Evolutionary conservation across 2,888 invertebrate genomes (phyloP).

Genomic region (Creontiades dilutus): DNA sequence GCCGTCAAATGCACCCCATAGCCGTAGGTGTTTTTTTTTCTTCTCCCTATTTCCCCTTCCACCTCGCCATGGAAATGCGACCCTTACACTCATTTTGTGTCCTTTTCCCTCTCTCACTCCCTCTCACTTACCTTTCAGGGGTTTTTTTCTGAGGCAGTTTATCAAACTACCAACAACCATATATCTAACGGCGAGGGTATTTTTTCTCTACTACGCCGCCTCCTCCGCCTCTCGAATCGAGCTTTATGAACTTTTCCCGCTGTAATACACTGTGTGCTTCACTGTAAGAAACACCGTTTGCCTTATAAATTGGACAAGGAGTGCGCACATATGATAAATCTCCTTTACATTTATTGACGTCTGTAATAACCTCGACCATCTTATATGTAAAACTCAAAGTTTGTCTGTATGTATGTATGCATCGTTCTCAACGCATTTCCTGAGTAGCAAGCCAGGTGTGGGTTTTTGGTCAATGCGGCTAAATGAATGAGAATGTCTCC

Average conservation of each 20-base stretch:
- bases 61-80: not conserved
- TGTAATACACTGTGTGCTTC: not conserved
- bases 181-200: conserved; percentile 29
- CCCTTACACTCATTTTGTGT: conserved; percentile 19
- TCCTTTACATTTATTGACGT: no score
- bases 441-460: no score
- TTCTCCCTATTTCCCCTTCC: not conserved
- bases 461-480: no score
- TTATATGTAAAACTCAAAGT: no score
- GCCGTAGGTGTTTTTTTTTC: not conserved
- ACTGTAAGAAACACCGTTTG: no score
- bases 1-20: not conserved
- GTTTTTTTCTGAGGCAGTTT: conserved; percentile 31
- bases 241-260: conserved; percentile 6
- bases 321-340: no score
- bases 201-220: not conserved
- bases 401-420: no score
- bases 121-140: conserved; percentile 11
- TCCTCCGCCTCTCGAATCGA: conserved; percentile 23
- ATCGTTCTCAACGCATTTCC: no score
- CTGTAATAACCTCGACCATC: no score
- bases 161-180: conserved; percentile 60
- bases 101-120: not conserved
- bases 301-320: no score
- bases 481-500: no score